Evolutionary conservation across 2,113 vertebrate genomes (phyloP).

Genomic region (Ciconia boyciana): DNA sequence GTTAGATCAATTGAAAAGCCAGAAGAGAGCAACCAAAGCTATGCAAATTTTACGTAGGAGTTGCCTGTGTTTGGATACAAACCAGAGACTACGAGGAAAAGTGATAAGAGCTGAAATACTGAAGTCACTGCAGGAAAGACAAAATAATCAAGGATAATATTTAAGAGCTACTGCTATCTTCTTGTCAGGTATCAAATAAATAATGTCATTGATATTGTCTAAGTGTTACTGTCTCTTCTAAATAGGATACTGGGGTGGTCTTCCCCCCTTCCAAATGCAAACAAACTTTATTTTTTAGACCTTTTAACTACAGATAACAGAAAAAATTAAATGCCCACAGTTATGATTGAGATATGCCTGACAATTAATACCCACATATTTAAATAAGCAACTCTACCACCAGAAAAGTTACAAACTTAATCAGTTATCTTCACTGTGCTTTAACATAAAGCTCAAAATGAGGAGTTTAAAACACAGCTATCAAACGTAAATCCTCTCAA

Average conservation of each 20-base stretch:
- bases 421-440: not conserved
- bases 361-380: not conserved
- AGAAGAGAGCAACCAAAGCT: not conserved
- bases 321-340: not conserved
- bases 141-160: not conserved
- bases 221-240: not conserved
- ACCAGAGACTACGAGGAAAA: not conserved
- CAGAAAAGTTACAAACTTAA: not conserved
- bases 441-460: not conserved
- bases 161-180: not conserved
- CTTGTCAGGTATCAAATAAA: not conserved
- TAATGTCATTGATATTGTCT: not conserved
- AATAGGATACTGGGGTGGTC: not conserved
- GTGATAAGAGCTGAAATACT: not conserved
- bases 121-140: not conserved
- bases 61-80: not conserved
- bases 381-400: not conserved
- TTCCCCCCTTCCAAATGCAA: not conserved
- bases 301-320: not conserved
- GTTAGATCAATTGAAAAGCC: not conserved
- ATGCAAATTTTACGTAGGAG: not conserved
- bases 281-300: not conserved
- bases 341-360: not conserved
- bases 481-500: not conserved
- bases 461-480: not conserved